A percentile compares a stretch with the other conserved stretches of the same genome.
These are phyloP conservation scores for Callospermophilus lateralis DNA, from an alignment of 2,113 vertebrate species.

Conservation along the genomic window DNA sequence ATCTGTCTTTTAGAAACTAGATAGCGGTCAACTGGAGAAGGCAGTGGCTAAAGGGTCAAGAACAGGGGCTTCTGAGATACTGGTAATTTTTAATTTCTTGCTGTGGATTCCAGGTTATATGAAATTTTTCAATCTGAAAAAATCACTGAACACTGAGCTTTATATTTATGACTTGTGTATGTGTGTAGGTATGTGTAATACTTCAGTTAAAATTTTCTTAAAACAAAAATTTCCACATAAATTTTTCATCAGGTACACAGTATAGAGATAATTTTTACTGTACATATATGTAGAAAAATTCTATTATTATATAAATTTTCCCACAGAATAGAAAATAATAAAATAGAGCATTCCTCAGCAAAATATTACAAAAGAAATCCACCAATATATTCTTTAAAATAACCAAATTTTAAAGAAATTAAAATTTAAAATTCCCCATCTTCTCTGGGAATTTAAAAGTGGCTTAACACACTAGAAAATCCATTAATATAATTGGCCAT, in stretches of 20 bases:
- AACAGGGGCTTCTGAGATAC: not conserved
- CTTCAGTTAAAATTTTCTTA: not conserved
- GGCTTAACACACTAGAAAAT: constrained; percentile 21
- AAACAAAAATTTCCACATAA: not conserved
- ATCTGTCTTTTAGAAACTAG: not conserved
- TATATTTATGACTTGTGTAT: not conserved
- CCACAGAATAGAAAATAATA: constrained; percentile 33
- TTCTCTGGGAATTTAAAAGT: not conserved
- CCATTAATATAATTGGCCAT: constrained; percentile 34
- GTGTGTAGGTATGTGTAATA: not conserved
- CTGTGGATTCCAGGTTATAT: not conserved
- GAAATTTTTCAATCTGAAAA: constrained; percentile 21
- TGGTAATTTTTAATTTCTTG: constrained; percentile 17
- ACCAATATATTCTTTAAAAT: constrained; percentile 15
- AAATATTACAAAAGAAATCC: constrained; percentile 26
- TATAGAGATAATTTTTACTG: not conserved
- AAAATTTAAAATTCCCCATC: too few relatives aligned
- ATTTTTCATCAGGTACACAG: not conserved
- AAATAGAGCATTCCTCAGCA: not conserved
- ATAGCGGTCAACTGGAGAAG: not conserved
- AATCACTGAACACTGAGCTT: not conserved
- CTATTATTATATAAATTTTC: not conserved
- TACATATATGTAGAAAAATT: constrained; percentile 28
- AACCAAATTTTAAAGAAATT: too few relatives aligned
- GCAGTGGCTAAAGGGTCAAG: not conserved